Percentiles rank a stretch among this genome's conserved stretches.
Conservation (phyloP, 2,797 vertebrate genomes). For the Austrolebias charrua region DNA sequence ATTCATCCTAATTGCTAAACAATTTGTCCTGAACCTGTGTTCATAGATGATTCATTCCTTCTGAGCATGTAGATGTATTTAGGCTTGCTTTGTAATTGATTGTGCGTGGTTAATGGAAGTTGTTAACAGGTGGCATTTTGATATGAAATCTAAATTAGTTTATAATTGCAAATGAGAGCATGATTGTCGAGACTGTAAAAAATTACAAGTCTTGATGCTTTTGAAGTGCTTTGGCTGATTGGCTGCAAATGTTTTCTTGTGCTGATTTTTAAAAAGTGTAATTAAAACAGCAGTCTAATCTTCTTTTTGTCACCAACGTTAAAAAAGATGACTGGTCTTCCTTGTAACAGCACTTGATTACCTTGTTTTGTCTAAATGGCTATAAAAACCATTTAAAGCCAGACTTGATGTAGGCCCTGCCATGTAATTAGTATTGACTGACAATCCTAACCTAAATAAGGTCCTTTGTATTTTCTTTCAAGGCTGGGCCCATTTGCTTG, state of each 20-base stretch:
- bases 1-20: neutral
- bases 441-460: neutral
- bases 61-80: constrained; percentile 17
- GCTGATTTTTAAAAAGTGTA: constrained; percentile 3
- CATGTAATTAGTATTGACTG: neutral
- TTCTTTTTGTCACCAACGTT: constrained; percentile 17
- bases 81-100: constrained; percentile 48
- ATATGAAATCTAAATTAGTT: constrained; percentile 28
- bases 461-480: neutral
- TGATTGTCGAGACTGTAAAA: neutral
- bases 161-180: neutral
- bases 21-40: neutral
- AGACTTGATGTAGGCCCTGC: neutral
- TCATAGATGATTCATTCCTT: neutral
- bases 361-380: constrained; percentile 2
- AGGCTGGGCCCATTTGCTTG: neutral
- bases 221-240: constrained; percentile 6
- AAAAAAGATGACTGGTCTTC: constrained; percentile 14
- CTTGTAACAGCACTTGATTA: constrained; percentile 6
- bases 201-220: neutral
- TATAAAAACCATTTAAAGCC: neutral
- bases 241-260: neutral
- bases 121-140: constrained; percentile 13
- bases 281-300: constrained; percentile 8
- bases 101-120: constrained; percentile 30